phyloP scores from a whole-genome alignment of 2,797 vertebrate genomes.

The Enteromius afrohamiltoni region DNA sequence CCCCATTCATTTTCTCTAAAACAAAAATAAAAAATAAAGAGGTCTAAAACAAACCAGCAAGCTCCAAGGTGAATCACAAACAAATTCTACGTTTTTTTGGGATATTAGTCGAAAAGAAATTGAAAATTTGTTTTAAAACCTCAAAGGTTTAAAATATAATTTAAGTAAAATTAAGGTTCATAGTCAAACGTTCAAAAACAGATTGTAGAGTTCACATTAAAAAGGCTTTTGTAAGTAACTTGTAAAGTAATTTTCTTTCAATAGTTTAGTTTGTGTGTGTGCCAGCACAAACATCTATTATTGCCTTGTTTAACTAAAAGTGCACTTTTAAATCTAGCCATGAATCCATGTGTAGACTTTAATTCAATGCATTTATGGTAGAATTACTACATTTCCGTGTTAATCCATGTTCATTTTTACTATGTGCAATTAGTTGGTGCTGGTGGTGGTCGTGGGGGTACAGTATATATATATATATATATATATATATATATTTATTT shows the following conservation, averaged over 20 bases:
- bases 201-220: not conserved
- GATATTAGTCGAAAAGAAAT: not conserved
- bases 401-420: too few species aligned
- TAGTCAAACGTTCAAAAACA: not conserved
- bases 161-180: not conserved
- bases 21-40: not conserved
- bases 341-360: too few species aligned
- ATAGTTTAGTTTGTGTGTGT: too few species aligned
- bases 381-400: too few species aligned
- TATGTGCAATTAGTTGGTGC: too few species aligned
- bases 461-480: too few species aligned
- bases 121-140: not conserved
- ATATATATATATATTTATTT: too few species aligned
- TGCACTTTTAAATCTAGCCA: too few species aligned
- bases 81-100: not conserved
- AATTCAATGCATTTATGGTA: too few species aligned
- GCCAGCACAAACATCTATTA: too few species aligned
- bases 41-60: not conserved
- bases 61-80: not conserved
- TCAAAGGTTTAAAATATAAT: not conserved
- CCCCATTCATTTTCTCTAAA: constrained; percentile 23
- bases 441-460: too few species aligned
- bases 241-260: not conserved
- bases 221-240: not conserved
- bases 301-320: too few species aligned